phyloP scores from a whole-genome alignment of 2,888 invertebrate genomes.

The Allygus modestus region DNA sequence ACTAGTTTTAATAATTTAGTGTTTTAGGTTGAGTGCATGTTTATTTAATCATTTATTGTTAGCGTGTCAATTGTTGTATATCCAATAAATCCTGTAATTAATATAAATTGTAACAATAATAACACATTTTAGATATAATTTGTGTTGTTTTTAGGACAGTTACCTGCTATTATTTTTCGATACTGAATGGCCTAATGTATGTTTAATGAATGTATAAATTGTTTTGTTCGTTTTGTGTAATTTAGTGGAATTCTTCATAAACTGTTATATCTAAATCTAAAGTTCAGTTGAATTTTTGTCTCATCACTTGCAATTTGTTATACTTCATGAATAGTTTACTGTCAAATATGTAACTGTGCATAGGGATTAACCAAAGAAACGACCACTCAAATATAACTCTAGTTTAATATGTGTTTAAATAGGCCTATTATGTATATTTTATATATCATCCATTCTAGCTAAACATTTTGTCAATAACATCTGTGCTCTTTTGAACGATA shows the following conservation, averaged over 20 bases:
- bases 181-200: conserved; percentile 15
- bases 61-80: conserved; percentile 24
- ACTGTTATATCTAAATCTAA: neutral
- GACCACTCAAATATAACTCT: conserved; percentile 7
- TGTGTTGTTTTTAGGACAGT: conserved; percentile 13
- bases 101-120: neutral
- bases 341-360: neutral
- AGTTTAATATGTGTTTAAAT: neutral
- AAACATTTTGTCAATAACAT: neutral
- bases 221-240: neutral
- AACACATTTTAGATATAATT: neutral
- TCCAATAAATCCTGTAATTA: neutral
- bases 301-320: neutral
- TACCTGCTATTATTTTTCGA: conserved; percentile 3
- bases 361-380: conserved; percentile 45
- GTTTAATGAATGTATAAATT: neutral
- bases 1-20: neutral
- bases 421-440: conserved; percentile 7
- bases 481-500: neutral
- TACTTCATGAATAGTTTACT: neutral
- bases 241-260: neutral
- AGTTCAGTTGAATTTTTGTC: neutral
- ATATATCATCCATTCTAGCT: neutral
- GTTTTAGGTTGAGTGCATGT: conserved; percentile 31
- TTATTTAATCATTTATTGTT: conserved; percentile 37